phyloP scores from a whole-genome alignment of 2,797 vertebrate genomes.

The Hippocampus kuda region DNA sequence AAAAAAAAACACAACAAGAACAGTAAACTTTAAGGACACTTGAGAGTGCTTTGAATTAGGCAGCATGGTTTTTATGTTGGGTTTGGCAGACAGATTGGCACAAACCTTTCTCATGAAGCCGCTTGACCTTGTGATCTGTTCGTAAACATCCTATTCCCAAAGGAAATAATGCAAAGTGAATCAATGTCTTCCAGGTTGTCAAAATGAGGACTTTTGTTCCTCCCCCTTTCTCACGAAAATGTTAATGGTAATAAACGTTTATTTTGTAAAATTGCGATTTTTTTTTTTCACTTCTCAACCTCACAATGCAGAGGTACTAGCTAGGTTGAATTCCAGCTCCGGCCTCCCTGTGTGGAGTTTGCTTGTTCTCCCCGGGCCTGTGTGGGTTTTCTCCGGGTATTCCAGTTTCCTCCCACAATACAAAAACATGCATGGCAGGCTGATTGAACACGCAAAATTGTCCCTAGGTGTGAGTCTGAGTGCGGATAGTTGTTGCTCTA shows the following conservation, averaged over 20 bases:
- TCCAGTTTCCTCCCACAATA: too few relatives aligned
- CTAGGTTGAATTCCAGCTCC: too few relatives aligned
- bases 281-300: too few relatives aligned
- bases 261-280: neutral
- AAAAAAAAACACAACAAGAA: neutral
- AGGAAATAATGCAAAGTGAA: neutral
- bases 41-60: neutral
- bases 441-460: too few relatives aligned
- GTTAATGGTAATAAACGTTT: neutral
- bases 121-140: neutral
- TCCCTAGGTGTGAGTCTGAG: too few relatives aligned
- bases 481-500: too few relatives aligned
- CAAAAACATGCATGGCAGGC: too few relatives aligned
- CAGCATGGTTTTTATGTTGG: neutral
- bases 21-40: neutral
- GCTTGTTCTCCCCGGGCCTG: too few relatives aligned
- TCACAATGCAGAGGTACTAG: too few relatives aligned
- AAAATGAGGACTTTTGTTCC: neutral
- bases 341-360: too few relatives aligned
- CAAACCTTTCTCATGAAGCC: constrained; percentile 39
- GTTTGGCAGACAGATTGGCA: neutral
- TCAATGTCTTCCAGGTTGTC: neutral
- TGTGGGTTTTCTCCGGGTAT: too few relatives aligned
- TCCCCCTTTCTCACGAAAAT: neutral
- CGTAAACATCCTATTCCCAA: neutral